These are phyloP conservation scores for Punctoribates punctum DNA, from an alignment of 2,888 invertebrate genomes.

Conservation along the genomic window DNA sequence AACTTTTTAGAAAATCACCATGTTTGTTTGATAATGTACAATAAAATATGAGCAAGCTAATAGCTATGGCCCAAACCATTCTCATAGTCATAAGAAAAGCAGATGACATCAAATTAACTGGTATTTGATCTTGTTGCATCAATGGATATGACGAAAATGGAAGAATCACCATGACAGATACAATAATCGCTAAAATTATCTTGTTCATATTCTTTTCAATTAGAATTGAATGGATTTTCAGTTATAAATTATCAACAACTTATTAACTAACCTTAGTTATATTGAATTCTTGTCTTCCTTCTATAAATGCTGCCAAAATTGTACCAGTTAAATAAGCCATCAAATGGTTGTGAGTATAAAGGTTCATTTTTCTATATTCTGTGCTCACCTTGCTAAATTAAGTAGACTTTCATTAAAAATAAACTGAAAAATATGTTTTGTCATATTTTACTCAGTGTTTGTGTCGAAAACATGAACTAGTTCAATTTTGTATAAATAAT, in stretches of 20 bases:
- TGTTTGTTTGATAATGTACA: no score
- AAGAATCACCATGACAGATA: conserved; percentile 17
- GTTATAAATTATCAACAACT: no score
- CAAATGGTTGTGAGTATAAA: conserved; percentile 39
- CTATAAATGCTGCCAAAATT: conserved; percentile 28
- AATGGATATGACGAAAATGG: conserved; percentile 40
- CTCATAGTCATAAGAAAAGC: conserved; percentile 14
- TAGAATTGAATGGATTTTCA: no score
- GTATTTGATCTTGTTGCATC: conserved; percentile 39
- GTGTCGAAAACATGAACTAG: conserved; percentile 37
- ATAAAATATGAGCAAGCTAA: conserved; percentile 41
- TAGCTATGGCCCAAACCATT: conserved; percentile 38
- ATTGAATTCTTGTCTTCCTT: no score
- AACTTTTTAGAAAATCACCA: no score
- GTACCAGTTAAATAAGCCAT: conserved; percentile 37
- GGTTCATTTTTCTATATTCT: conserved; percentile 27
- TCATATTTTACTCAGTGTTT: conserved; percentile 21
- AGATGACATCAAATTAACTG: conserved; percentile 3
- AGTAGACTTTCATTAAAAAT: not conserved
- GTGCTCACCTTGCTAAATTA: conserved; percentile 29
- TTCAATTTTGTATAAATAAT: conserved; percentile 17
- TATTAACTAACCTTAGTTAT: no score
- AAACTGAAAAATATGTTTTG: not conserved
- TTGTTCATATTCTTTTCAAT: no score
- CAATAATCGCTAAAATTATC: no score